phyloP scores from a whole-genome alignment of 2,888 invertebrate species.

The Melieria crassipennis region DNA sequence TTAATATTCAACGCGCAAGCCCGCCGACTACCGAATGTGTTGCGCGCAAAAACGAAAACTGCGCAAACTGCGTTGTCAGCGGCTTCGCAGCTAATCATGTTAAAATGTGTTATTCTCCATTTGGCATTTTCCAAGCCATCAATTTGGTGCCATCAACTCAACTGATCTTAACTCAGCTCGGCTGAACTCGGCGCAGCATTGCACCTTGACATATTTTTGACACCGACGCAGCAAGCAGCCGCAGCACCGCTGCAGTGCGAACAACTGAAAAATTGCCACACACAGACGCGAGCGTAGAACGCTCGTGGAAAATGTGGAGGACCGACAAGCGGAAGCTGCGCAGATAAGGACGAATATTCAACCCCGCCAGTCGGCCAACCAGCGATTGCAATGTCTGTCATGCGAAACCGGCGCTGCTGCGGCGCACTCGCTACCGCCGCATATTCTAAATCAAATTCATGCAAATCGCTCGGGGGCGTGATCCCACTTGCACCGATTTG shows the following conservation, averaged over 20 bases:
- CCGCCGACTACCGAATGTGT: no score
- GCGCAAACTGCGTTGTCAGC: conserved; percentile 38
- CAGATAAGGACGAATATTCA: no score
- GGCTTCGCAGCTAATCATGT: conserved; percentile 43
- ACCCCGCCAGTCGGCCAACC: no score
- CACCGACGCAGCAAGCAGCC: not conserved
- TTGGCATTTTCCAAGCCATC: conserved; percentile 29
- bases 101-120: conserved; percentile 34
- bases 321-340: no score
- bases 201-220: conserved; percentile 33
- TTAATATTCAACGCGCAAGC: no score
- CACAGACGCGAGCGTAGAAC: no score
- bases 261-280: not conserved
- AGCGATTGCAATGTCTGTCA: no score
- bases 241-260: not conserved
- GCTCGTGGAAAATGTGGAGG: no score
- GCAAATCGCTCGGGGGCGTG: not conserved
- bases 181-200: not conserved
- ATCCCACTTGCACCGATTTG: not conserved
- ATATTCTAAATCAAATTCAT: no score
- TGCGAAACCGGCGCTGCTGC: no score
- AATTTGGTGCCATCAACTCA: conserved; percentile 24
- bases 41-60: not conserved
- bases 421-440: no score
- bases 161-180: not conserved